A percentile compares a stretch with the other conserved stretches of the same genome.
phyloP scores from a whole-genome alignment of 2,797 vertebrate species.

The Poecilia picta region DNA sequence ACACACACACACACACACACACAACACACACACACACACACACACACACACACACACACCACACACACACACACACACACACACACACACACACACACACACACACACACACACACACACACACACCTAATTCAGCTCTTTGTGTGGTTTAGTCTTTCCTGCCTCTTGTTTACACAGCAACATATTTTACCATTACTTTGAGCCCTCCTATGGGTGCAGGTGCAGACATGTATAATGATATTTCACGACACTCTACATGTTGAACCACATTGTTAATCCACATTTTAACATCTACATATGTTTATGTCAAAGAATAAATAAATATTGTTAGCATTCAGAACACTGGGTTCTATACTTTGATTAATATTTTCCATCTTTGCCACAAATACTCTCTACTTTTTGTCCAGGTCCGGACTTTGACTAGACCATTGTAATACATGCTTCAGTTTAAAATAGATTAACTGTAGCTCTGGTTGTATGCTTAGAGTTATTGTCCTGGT shows the following conservation, averaged over 20 bases:
- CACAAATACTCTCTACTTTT: not conserved
- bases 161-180: constrained; percentile 63
- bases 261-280: not conserved
- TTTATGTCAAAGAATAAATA: not conserved
- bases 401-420: not conserved
- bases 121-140: constrained; percentile 37
- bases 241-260: not conserved
- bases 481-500: not conserved
- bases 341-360: not conserved
- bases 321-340: not conserved
- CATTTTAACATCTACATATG: not conserved
- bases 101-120: too few species aligned
- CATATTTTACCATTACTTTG: constrained; percentile 52
- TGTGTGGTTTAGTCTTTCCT: constrained; percentile 65
- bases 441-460: too few species aligned
- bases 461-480: too few species aligned
- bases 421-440: too few species aligned
- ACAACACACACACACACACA: not conserved
- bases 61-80: too few species aligned
- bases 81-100: too few species aligned
- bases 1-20: not conserved
- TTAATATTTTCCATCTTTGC: not conserved
- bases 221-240: not conserved
- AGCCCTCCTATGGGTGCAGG: constrained; percentile 9
- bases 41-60: too few species aligned